Evolutionary conservation across 2,797 vertebrate species (phyloP).

Genomic region (Megaceryle alcyon): DNA sequence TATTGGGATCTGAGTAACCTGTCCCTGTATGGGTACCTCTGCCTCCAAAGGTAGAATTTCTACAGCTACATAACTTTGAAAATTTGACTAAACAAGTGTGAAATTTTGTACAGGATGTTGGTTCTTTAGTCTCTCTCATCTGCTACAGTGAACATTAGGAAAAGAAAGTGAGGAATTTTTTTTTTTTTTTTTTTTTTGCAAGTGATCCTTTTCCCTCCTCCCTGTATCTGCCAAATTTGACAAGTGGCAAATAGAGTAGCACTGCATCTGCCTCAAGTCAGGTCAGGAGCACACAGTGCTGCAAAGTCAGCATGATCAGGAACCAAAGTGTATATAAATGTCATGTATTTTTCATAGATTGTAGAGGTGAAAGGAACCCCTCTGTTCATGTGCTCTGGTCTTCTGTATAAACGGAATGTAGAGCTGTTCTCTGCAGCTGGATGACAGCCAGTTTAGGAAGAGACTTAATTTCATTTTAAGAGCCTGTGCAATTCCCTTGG

Average conservation of each 20-base stretch:
- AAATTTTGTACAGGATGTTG: background rate
- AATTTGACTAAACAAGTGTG: background rate
- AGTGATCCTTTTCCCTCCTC: background rate
- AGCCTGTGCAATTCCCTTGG: background rate
- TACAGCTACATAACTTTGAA: background rate
- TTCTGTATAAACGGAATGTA: background rate
- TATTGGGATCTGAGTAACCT: background rate
- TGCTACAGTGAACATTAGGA: background rate
- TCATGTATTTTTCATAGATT: background rate
- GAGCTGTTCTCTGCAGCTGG: background rate
- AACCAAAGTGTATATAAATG: background rate
- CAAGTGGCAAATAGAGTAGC: background rate
- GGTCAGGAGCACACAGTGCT: background rate
- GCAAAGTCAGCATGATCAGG: background rate
- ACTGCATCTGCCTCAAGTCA: background rate
- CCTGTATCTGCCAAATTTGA: background rate
- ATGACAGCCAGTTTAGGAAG: background rate
- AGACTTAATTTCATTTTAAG: slow-evolving; percentile 40
- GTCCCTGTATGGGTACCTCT: background rate
- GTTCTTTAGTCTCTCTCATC: background rate
- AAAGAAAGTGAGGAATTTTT: background rate
- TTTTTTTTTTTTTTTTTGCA: background rate
- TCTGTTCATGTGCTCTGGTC: background rate
- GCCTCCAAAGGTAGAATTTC: background rate
- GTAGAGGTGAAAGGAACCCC: background rate